Percentiles rank a stretch among this genome's conserved stretches.
Evolutionary conservation across 2,113 vertebrate genomes (phyloP).

Genomic region (Aspiorhynchus laticeps): DNA sequence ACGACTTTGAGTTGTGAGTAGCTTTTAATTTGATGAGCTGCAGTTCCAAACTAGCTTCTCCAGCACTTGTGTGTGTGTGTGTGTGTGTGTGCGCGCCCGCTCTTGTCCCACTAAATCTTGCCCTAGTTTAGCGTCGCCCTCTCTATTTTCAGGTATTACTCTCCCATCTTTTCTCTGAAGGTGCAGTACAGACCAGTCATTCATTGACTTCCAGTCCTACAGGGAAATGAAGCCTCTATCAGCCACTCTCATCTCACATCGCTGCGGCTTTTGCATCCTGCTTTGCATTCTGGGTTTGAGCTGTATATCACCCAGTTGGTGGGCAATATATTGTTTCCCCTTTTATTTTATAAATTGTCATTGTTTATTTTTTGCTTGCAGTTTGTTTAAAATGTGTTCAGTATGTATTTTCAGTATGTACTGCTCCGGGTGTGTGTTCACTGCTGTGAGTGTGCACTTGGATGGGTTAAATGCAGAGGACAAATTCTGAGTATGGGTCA

Average conservation of each 20-base stretch:
- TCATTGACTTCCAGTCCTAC: slow-evolving; percentile 58
- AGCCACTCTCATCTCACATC: slow-evolving; percentile 55
- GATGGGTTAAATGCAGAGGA: no score
- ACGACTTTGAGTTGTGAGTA: background rate
- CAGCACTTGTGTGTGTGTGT: background rate
- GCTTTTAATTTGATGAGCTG: background rate
- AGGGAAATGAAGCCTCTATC: slow-evolving; percentile 69
- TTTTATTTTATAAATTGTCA: background rate
- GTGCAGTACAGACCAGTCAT: slow-evolving; percentile 56
- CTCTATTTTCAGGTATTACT: slow-evolving; percentile 49
- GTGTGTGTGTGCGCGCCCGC: background rate
- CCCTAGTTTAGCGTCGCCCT: slow-evolving; percentile 14
- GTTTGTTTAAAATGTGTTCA: background rate
- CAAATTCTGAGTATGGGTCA: no score
- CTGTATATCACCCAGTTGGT: background rate
- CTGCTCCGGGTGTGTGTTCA: no score
- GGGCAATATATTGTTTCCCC: background rate
- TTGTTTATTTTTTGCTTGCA: background rate
- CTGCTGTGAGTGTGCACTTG: no score
- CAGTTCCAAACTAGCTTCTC: background rate
- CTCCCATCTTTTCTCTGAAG: slow-evolving; percentile 35
- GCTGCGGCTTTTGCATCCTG: slow-evolving; percentile 74
- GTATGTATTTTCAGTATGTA: no score
- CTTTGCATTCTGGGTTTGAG: slow-evolving; percentile 71
- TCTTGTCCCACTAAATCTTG: slow-evolving; percentile 22